Conservation (phyloP, 2,113 vertebrate genomes). For the Nycticebus coucang region DNA sequence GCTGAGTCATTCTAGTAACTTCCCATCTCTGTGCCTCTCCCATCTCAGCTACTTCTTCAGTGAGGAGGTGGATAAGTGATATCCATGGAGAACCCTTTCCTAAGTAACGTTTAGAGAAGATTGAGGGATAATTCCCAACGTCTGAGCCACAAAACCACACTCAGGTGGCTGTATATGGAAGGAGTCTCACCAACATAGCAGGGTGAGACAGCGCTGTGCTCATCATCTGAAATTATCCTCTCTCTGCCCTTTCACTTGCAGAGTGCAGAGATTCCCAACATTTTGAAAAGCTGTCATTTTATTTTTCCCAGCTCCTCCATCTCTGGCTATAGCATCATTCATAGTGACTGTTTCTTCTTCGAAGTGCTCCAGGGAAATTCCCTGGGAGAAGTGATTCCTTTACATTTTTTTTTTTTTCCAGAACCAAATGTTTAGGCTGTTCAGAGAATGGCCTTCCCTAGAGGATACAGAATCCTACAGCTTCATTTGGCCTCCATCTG, state of each 20-base stretch:
- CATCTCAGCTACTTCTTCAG: neutral
- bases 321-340: neutral
- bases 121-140: neutral
- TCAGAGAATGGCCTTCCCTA: neutral
- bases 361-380: neutral
- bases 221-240: too few relatives aligned
- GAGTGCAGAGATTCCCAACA: neutral
- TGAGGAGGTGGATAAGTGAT: neutral
- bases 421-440: neutral
- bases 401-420: neutral
- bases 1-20: neutral
- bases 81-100: neutral
- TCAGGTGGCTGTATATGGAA: neutral
- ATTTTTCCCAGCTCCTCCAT: neutral
- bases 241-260: fast-evolving
- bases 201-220: fast-evolving
- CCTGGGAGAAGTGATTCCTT: neutral
- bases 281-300: neutral
- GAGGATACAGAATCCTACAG: neutral
- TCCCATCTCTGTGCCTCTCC: neutral
- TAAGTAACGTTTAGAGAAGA: neutral
- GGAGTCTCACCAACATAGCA: neutral
- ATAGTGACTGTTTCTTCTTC: neutral
- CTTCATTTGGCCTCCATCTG: neutral
- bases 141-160: neutral